A percentile compares a stretch with the other conserved stretches of the same genome.
These are phyloP conservation scores for Reticulitermes lucifugus DNA, from an alignment of 2,888 invertebrate species.

Conservation along the genomic window DNA sequence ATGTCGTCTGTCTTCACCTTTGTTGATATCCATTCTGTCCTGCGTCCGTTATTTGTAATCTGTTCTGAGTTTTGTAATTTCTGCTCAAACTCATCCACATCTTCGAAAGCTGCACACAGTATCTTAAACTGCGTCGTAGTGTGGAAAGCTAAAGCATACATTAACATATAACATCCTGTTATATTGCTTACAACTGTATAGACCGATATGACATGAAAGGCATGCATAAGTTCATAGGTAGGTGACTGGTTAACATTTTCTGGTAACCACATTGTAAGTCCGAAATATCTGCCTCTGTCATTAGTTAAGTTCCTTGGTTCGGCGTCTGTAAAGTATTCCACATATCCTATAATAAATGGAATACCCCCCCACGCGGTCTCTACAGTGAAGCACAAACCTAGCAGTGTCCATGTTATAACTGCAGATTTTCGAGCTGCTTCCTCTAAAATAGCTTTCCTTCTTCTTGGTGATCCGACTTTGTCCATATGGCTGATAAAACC, in stretches of 20 bases:
- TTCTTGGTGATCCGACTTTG: background rate
- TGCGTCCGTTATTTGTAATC: background rate
- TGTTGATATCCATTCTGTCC: background rate
- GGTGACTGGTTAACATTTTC: constrained; percentile 24
- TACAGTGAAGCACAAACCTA: background rate
- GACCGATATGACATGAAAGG: background rate
- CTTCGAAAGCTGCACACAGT: constrained; percentile 18
- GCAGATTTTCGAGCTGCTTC: background rate
- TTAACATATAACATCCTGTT: background rate
- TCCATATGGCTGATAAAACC: constrained; percentile 7
- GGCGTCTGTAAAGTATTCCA: background rate
- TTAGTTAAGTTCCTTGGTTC: background rate
- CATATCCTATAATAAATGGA: background rate
- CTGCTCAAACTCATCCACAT: background rate
- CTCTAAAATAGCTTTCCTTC: background rate
- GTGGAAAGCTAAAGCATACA: background rate
- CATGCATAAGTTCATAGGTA: constrained; percentile 15
- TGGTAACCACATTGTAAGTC: constrained; percentile 21
- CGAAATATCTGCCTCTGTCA: constrained; percentile 12
- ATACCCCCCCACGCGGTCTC: background rate
- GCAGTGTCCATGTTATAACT: background rate
- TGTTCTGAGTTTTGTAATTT: background rate
- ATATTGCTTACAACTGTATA: constrained; percentile 10
- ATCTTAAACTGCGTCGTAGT: constrained; percentile 6
- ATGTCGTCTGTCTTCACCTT: background rate